Evolutionary conservation across 2,888 invertebrate species (phyloP), one percentile per base, ranked within the genome.

Genomic region (Thecophora atra): DNA sequence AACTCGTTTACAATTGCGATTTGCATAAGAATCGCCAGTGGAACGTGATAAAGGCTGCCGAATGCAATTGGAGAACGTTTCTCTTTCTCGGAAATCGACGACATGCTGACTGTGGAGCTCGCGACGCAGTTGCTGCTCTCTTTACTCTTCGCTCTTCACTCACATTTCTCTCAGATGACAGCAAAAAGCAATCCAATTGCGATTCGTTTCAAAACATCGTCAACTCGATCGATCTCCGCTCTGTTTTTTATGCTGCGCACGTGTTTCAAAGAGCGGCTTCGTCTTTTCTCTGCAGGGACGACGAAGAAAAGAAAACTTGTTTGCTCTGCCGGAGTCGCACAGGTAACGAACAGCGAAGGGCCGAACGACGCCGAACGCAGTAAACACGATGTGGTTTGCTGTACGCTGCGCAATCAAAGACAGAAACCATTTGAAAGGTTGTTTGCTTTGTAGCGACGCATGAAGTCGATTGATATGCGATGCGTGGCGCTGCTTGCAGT

Each of bases 241-340:
- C 60, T 11, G 28, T 69, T 72, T 44, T 30, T 8, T 62, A 73
- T 73, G 73, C 73, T 37, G 44, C 70, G 65, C 73, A 73, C 70
- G 73, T 70, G 70, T 60, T 51, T 64, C 47, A 58, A n/a, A 21
- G 51, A 44, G 51, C 52, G 60, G 66, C 60, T 60, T 21, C 21
- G 44, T 60, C 52, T 65, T 60, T 58, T 60, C 37, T 15, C n/a
- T 58, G 3, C 2, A 17, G 15, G 58, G 17, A 15, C 56, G 17
- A 24, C 8, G 51, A 51, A 5, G 7, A 37, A 37, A 37, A 15
- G 17, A 17, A 47, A 47, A 47, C 47, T 5, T 21, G n/a, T 37
- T 42, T 42, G 15, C 11, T 56, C 11, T 5, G 30, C 30, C 17
- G 30, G n/a, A 60, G 30, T 5, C n/a, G n/a, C 17, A 5, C n/a